A percentile compares a stretch with the other conserved stretches of the same genome.
Evolutionary conservation across 2,113 vertebrate genomes (phyloP).

Genomic region (Callaeas wilsoni): DNA sequence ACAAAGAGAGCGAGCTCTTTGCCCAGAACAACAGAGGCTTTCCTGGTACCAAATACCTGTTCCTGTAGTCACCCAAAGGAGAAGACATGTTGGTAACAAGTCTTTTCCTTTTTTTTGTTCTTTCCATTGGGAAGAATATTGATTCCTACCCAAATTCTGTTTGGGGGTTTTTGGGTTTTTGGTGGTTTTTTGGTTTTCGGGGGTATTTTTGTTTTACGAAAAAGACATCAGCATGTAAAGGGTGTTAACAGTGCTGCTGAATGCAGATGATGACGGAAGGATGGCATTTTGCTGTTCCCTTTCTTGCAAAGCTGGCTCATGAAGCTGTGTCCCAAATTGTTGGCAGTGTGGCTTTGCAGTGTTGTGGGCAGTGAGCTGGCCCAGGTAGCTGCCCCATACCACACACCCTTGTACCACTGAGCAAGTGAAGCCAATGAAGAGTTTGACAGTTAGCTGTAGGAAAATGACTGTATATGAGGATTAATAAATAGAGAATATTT

Average conservation of each 20-base stretch:
- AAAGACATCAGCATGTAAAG: neutral
- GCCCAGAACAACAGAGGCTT: slow-evolving; percentile 11
- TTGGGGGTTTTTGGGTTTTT: accelerated
- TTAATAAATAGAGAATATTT: neutral
- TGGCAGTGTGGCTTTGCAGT: neutral
- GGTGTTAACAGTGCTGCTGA: neutral
- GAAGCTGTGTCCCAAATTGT: neutral
- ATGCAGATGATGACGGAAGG: neutral
- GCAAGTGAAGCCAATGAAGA: neutral
- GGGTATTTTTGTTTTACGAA: neutral
- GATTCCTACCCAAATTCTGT: neutral
- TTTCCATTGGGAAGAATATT: neutral
- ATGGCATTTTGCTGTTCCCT: neutral
- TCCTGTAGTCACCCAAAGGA: neutral
- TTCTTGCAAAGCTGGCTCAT: neutral
- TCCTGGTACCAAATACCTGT: neutral
- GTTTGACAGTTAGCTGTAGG: neutral
- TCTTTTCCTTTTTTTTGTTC: neutral
- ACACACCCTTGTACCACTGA: neutral
- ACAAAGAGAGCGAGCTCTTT: neutral
- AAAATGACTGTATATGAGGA: neutral
- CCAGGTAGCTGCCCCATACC: neutral
- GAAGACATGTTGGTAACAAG: neutral
- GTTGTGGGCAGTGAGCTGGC: neutral
- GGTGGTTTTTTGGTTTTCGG: no score